Evolutionary conservation across 2,888 invertebrate species (phyloP).

Genomic region (Cheilosia impressa): DNA sequence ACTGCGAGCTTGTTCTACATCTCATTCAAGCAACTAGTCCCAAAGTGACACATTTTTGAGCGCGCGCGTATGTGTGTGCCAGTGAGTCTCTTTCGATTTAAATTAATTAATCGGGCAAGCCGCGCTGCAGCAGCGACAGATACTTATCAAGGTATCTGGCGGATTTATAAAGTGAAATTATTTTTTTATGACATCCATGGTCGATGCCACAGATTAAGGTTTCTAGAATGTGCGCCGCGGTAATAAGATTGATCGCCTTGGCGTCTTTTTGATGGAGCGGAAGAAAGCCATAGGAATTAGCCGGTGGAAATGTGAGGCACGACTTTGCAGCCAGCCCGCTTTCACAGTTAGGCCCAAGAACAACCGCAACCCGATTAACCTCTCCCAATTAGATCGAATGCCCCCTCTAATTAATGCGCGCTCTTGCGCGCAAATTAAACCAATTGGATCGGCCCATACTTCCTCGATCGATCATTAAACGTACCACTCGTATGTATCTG

Average conservation of each 20-base stretch:
- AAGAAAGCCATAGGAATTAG: constrained; percentile 50
- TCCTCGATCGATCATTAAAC: constrained; percentile 72
- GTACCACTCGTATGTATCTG: constrained; percentile 6
- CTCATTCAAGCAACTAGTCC: constrained; percentile 14
- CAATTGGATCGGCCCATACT: constrained; percentile 56
- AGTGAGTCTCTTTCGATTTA: constrained; percentile 20
- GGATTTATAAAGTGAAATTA: constrained; percentile 50
- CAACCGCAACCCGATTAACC: constrained; percentile 57
- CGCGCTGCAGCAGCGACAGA: constrained; percentile 18
- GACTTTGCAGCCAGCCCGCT: constrained; percentile 43
- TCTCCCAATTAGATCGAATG: constrained; percentile 68
- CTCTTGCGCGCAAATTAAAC: constrained; percentile 59
- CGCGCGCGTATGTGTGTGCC: constrained; percentile 3
- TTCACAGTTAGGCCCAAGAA: constrained; percentile 51
- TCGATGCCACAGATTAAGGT: constrained; percentile 54
- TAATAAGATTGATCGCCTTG: constrained; percentile 65
- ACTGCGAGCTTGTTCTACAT: constrained; percentile 37
- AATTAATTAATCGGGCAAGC: constrained; percentile 50
- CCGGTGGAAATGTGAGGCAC: constrained; percentile 28
- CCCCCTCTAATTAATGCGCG: constrained; percentile 63
- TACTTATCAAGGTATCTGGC: constrained; percentile 42
- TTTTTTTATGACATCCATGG: constrained; percentile 51
- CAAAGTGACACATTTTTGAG: constrained; percentile 27
- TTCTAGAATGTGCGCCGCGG: constrained; percentile 43
- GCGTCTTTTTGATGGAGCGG: constrained; percentile 32